Percentiles rank a stretch among this genome's conserved stretches.
phyloP scores from a whole-genome alignment of 2,113 vertebrate genomes.

The Notarius quadriscutis region DNA sequence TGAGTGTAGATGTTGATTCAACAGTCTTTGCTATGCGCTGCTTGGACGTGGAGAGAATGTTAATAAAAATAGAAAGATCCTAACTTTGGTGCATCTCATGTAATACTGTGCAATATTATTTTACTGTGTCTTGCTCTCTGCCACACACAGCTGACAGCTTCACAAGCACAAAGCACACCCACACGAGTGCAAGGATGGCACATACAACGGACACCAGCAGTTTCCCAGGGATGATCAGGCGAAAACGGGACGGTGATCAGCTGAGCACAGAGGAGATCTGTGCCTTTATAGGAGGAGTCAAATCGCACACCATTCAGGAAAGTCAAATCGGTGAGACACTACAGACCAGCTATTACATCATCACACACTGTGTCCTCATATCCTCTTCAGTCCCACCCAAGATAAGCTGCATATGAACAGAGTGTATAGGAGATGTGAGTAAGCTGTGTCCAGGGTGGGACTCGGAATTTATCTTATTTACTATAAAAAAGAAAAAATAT shows the following conservation, averaged over 20 bases:
- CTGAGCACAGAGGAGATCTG: conserved; percentile 62
- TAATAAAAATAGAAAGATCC: not conserved
- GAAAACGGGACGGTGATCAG: conserved; percentile 62
- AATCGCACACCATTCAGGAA: conserved; percentile 52
- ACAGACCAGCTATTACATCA: not conserved
- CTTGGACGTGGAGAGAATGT: not conserved
- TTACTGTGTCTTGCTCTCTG: not conserved
- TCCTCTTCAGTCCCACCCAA: too few relatives aligned
- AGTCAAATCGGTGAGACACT: conserved; percentile 64
- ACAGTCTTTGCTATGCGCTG: too few relatives aligned
- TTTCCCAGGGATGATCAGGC: conserved; percentile 67
- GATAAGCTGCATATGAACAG: too few relatives aligned
- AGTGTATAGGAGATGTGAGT: not conserved
- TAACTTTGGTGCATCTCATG: not conserved
- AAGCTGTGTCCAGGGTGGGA: not conserved
- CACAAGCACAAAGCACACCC: not conserved
- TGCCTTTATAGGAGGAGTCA: conserved; percentile 55
- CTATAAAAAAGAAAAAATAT: not conserved
- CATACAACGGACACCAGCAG: not conserved
- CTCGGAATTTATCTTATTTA: not conserved
- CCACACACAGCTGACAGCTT: conserved; percentile 10
- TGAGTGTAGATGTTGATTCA: not conserved
- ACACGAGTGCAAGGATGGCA: conserved; percentile 28
- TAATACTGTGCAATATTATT: not conserved
- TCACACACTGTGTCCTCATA: too few relatives aligned